Base-by-base conservation (phyloP, 2,888 invertebrate species). In the Amblyjoppa proteus region DNA sequence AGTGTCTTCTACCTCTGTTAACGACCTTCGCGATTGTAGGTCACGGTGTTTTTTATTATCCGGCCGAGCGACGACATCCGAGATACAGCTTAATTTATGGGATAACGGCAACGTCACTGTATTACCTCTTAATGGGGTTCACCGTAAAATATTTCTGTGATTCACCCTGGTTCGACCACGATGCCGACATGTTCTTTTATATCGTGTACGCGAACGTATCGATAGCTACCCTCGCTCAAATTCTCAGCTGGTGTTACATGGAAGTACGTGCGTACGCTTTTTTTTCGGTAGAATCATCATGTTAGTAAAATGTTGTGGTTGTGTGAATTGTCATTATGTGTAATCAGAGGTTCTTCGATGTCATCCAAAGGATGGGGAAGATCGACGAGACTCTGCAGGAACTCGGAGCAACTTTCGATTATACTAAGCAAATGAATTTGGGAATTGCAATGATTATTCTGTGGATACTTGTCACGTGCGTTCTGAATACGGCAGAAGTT, bases 331-430 rank as follows among this genome's bases (percentile, higher is more conserved):
- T 41, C 41, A 9, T 41, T 9, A 41, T 9, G 41, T 41, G 41
- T 5, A 41, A 41, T 13, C 34, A 45, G 82, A 66, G 38, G 38
- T 58, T 25, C 34, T 9, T 25, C 38, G 41, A 53, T 16, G 38
- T 66, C n/a, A 11, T 53, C 1, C 2, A n/a, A 1, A 56, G 73
- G 45, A 20, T 71, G 0, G 16, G 45, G 13, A 79, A 70, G 70
- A 69, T 83, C n/a, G 83, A 83, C 28, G 75, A 79, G 11, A 83
- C 64, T 20, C 79, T 83, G 28, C 16, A 51, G 11, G 13, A 70
- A 25, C 70, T 83, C 2, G 83, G 83, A 3, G 70, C 34, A 0
- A 45, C 31, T 3, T 64, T 83, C 28, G 51, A 75, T 45, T 75
- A 83, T 49, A n/a, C 6, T 0, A 3, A 25, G 25, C 9, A 16